Evolutionary conservation across 2,113 vertebrate species (phyloP).

Genomic region (Protobothrops mucrosquamatus): DNA sequence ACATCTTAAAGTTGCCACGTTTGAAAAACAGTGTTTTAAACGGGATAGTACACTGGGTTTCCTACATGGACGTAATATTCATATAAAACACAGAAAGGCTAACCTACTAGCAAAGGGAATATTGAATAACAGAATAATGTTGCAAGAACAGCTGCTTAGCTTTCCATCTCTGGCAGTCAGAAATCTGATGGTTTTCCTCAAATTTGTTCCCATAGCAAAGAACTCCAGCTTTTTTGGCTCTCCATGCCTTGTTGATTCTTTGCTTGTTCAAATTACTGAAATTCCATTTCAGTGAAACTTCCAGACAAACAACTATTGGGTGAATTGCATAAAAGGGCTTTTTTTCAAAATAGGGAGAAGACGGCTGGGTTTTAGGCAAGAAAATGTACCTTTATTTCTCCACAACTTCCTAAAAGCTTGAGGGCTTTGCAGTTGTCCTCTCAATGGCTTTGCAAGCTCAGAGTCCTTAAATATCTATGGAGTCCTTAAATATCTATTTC

Average conservation of each 20-base stretch:
- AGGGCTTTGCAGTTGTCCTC: background rate
- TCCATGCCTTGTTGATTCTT: background rate
- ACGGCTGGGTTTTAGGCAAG: background rate
- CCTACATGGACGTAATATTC: background rate
- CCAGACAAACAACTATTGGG: background rate
- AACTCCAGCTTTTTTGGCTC: background rate
- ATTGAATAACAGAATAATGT: background rate
- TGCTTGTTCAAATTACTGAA: background rate
- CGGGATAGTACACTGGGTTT: too few species aligned
- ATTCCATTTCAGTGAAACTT: background rate
- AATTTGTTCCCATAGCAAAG: constrained; percentile 2
- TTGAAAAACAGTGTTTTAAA: background rate
- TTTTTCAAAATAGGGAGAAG: background rate
- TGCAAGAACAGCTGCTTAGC: background rate
- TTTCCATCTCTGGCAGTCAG: background rate
- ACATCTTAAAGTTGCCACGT: background rate
- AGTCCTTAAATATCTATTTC: too few species aligned
- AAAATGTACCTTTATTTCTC: background rate
- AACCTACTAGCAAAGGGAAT: background rate
- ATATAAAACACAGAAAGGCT: background rate
- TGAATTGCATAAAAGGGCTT: background rate
- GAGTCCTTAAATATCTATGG: too few species aligned
- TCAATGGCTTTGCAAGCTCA: background rate
- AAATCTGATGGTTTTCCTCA: background rate
- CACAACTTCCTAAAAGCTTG: background rate